Evolutionary conservation across 2,888 invertebrate species (phyloP), one percentile per base, ranked within the genome.

Genomic region (Hirtodrosophila cameraria): DNA sequence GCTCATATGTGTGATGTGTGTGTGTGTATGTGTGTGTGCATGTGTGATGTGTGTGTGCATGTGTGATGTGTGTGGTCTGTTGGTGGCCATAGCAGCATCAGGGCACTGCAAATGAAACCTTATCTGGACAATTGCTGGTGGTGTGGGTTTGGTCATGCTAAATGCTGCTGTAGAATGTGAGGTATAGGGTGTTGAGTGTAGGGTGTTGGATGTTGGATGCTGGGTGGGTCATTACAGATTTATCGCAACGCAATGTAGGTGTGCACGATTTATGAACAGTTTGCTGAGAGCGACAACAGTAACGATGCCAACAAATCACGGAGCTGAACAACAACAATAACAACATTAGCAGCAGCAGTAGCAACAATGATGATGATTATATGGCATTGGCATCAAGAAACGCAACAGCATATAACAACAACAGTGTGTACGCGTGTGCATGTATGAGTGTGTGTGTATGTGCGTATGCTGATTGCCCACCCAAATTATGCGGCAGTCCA

Each of bases 221-320:
- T 2, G 35, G 35, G 38, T 54, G 55, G 59, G 67, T 71, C 81
- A 75, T 86, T 86, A 86, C 84, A 81, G 82, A 82, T 86, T 86
- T 86, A 81, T 86, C 76, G 81, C 84, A 71, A 55, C 71, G 75
- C 71, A 55, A 48, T 86, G 84, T 80, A 84, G 84, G 86, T 80
- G 76, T 72, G 59, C 60, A 77, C 69, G 81, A 82, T 86, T 86
- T 82, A 82, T 82, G 81, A 60, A 77, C 86, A 86, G 81, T 82
- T 82, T 75, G 86, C 84, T 86, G 81, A 72, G 86, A 82, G 81
- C 86, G 84, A 86, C 81, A 82, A 86, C 81, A 82, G 75, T 86
- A 82, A 82, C 77, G 84, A 84, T 67, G 81, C 74, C 81, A 86
- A 81, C 86, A 86, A 86, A 81, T 81, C 81, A 86, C 86, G 63